Conservation (phyloP, 2,113 vertebrate species). For the Asarcornis scutulata region DNA sequence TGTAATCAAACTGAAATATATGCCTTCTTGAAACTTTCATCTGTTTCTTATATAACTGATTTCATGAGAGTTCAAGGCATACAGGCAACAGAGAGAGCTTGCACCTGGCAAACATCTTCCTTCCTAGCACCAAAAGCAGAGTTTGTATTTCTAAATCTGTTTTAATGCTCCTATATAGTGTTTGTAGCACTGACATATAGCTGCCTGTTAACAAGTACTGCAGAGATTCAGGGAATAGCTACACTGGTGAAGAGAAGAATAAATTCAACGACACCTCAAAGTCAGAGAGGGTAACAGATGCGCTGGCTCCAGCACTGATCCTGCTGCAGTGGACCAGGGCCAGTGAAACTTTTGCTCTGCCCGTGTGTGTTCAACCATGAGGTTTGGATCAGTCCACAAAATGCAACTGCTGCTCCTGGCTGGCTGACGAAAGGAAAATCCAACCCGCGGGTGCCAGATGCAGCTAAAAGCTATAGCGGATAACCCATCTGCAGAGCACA, state of each 20-base stretch:
- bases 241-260: not conserved
- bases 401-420: not conserved
- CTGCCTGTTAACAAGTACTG: not conserved
- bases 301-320: slow-evolving; percentile 1
- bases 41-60: not conserved
- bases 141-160: not conserved
- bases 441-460: not conserved
- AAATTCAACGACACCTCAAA: not conserved
- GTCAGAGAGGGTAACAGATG: slow-evolving; percentile 19
- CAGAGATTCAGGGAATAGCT: not conserved
- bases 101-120: not conserved
- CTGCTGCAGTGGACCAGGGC: not conserved
- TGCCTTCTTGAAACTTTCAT: not conserved
- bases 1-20: not conserved
- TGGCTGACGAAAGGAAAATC: not conserved
- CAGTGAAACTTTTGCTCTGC: not conserved
- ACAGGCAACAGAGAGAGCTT: not conserved
- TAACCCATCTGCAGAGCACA: not conserved
- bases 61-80: not conserved
- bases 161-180: not conserved
- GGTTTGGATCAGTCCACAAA: not conserved
- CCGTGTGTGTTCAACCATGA: not conserved
- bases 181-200: not conserved
- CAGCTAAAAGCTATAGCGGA: not conserved
- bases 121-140: not conserved